Base-by-base conservation (phyloP, 2,113 vertebrate species). In the Petrocephalus zakoni region DNA sequence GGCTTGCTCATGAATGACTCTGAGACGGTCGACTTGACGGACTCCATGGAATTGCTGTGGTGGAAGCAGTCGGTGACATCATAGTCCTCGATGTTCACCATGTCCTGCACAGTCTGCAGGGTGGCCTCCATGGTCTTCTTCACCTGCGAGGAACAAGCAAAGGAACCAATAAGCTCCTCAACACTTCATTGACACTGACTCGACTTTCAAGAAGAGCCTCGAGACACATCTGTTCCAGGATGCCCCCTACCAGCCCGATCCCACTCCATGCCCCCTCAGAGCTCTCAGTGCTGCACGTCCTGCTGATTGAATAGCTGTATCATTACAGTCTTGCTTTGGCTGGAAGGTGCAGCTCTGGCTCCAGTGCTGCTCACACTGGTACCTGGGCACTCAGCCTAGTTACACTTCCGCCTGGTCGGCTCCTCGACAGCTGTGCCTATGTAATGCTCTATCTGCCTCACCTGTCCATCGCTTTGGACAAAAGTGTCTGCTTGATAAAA, bases 101-200 rank as follows among this genome's bases (percentile, higher is more conserved):
- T 99, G 92, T 99, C 98, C 92, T 99, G 98, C 92, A 99, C 99
- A 34, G 98, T 99, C 94, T 98, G 97, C 51, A 99, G 94, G 0
- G 98, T 99, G 49, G 98, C 98, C 87, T 99, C 98, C 98, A 99
- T 99, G 0, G 98, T 99, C 92, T 99, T 99, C 94, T 99, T 99
- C 11, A 99, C 98, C 98, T 99, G 93, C 0, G 55, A 1, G 49
- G 47, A 72, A 83, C 5, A 46, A 86, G n/a, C 19, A 21, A 78
- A 51, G 86, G 29, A n/a, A 87, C 29, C 21, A 68, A 34, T 72
- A 53, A 78, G 64, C 25, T 6, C 25, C 6, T 19, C n/a, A 25
- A 53, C 22, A 53, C n/a, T 53, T 85, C n/a, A 55, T 4, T 53
- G 47, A 53, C 46, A 47, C 6, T 8, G 2, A 21, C 37, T 29